phyloP scores from a whole-genome alignment of 2,797 vertebrate genomes.

The Coreius guichenoti region DNA sequence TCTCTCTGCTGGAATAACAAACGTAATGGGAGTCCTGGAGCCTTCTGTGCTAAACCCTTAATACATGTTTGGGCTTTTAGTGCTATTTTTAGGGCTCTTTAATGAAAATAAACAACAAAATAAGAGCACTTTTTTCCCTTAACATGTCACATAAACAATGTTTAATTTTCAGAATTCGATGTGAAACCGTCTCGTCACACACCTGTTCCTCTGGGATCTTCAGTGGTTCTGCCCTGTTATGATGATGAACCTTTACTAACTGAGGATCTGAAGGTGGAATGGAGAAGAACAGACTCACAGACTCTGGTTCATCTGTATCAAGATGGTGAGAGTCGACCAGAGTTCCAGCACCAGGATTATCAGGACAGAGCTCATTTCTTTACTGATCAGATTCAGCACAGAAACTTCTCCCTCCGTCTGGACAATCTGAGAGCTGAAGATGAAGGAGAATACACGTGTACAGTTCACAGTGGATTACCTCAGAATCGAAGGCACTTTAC shows the following conservation, averaged over 20 bases:
- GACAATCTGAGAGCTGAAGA: neutral
- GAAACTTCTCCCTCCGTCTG: neutral
- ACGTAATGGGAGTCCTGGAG: too few species aligned
- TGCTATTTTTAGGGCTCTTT: too few species aligned
- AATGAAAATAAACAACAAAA: too few species aligned
- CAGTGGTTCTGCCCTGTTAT: neutral
- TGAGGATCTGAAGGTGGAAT: neutral
- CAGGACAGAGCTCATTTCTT: neutral
- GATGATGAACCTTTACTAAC: neutral
- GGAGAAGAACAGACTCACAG: neutral
- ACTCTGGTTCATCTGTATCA: neutral
- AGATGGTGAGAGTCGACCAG: neutral
- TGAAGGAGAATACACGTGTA: neutral
- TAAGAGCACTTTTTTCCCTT: too few species aligned
- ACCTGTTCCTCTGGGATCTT: accelerated
- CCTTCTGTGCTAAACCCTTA: too few species aligned
- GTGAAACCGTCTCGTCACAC: too few species aligned
- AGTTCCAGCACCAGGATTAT: neutral
- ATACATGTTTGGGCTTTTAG: too few species aligned
- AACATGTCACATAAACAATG: too few species aligned
- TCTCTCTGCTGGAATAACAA: too few species aligned
- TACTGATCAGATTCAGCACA: neutral
- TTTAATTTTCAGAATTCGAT: too few species aligned
- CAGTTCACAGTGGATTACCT: neutral
- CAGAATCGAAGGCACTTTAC: neutral